phyloP scores from a whole-genome alignment of 2,888 invertebrate species.

The Euplagia quadripunctaria region DNA sequence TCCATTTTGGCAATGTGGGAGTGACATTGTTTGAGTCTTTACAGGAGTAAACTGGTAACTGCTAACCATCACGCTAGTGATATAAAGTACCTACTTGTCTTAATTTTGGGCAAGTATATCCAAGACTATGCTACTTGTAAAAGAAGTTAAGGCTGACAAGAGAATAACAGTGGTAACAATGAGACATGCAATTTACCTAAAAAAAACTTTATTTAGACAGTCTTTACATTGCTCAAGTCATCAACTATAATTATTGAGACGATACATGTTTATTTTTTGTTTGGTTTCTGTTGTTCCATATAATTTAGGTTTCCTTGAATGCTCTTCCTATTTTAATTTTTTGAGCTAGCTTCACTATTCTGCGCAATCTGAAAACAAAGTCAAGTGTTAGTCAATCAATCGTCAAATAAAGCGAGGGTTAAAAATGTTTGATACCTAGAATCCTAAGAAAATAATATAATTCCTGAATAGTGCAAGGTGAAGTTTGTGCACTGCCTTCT shows the following conservation, averaged over 20 bases:
- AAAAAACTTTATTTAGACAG: conserved; percentile 13
- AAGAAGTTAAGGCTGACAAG: not conserved
- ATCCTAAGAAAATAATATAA: not conserved
- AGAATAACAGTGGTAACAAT: not conserved
- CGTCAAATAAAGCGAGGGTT: not conserved
- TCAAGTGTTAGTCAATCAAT: not conserved
- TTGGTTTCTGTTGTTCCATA: not conserved
- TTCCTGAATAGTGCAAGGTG: not conserved
- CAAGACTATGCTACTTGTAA: not conserved
- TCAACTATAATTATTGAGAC: not conserved
- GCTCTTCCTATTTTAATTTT: conserved; percentile 76
- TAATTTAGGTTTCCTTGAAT: conserved; percentile 51
- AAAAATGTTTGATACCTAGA: not conserved
- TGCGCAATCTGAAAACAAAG: conserved; percentile 76
- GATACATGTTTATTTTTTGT: conserved; percentile 1
- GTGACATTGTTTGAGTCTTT: not conserved
- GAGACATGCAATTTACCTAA: not conserved
- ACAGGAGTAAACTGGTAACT: not conserved
- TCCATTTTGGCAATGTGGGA: not conserved
- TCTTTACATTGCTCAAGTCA: conserved; percentile 5
- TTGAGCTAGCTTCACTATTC: conserved; percentile 81
- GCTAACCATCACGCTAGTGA: no score
- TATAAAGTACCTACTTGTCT: not conserved
- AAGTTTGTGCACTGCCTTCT: not conserved
- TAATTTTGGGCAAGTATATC: not conserved